Evolutionary conservation across 1,140 invertebrate species (phyloP), one percentile per base, ranked within the genome.

Genomic region (Parapsyche elsis): DNA sequence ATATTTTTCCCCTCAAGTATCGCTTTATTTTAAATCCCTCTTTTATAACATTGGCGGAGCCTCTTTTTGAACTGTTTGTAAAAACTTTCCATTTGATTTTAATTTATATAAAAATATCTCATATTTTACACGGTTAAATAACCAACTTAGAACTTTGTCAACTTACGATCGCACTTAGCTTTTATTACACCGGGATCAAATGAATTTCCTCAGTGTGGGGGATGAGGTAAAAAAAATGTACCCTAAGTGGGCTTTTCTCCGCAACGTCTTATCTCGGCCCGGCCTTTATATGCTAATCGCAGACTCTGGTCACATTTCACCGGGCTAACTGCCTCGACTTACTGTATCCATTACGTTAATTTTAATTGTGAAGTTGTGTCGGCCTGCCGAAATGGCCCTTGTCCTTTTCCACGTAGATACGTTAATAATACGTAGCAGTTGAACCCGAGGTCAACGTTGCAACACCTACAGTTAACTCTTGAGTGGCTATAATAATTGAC

Each of bases 221-320:
- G 24, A 67, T 24, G 24, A 67, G 21, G 21, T 7, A 10, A 67
- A n/a, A 26, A 24, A 67, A 23, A 67, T 4, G 64, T 7, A n/a
- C n/a, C 16, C 1, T 38, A 38, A 38, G 7, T 38, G 30, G 30
- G 30, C 30, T 38, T 38, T 14, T 26, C 4, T 67, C 10, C 64
- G 64, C 10, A 38, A 19, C 24, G 9, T 19, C 59, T 61, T 61
- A 61, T 61, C 24, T 67, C 64, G 16, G 9, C 64, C 64, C 64
- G 9, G 12, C 5, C 24, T 67, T 67, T 26, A 30, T 67, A 67
- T 67, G 64, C 64, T 67, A 67, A 67, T 67, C 64, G 19, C 24
- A 23, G 21, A 67, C 14, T n/a, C 21, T 61, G 57, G 16, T 21
- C 24, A n/a, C 12, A 26, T 67, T 67, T 67, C 24, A 26, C 23